phyloP scores from a whole-genome alignment of 2,113 vertebrate species.

The Oncorhynchus kisutch region DNA sequence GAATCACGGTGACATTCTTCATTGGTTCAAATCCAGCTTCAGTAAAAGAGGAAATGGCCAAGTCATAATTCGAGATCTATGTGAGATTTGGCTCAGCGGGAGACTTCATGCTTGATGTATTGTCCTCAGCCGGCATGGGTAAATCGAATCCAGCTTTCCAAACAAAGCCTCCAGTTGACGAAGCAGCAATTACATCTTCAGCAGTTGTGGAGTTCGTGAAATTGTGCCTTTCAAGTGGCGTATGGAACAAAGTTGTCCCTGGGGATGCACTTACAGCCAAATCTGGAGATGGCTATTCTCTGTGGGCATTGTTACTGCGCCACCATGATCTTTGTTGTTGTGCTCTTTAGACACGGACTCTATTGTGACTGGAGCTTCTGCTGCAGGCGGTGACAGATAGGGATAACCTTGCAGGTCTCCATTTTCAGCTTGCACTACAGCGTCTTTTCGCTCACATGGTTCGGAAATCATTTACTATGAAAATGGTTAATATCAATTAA shows the following conservation, averaged over 20 bases:
- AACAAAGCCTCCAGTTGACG: slow-evolving; percentile 11
- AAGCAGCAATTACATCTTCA: neutral
- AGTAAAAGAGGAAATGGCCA: slow-evolving; percentile 28
- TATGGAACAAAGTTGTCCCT: slow-evolving; percentile 38
- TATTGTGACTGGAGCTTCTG: slow-evolving; percentile 42
- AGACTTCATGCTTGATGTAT: slow-evolving; percentile 19
- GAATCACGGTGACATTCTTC: slow-evolving; percentile 47
- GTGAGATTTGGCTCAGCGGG: slow-evolving; percentile 27
- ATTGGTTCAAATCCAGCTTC: slow-evolving; percentile 35
- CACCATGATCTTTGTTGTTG: slow-evolving; percentile 26
- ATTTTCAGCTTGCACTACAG: slow-evolving; percentile 38
- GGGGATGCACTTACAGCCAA: slow-evolving; percentile 3
- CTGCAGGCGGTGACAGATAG: slow-evolving; percentile 18
- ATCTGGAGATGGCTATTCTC: slow-evolving; percentile 31
- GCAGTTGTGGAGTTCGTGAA: slow-evolving; percentile 1
- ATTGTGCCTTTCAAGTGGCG: slow-evolving; percentile 19
- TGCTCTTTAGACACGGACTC: slow-evolving; percentile 37
- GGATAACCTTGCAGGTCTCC: slow-evolving; percentile 44
- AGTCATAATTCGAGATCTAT: slow-evolving; percentile 48
- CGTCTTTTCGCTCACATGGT: neutral
- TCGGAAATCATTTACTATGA: neutral
- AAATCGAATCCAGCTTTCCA: slow-evolving; percentile 24
- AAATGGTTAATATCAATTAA: neutral
- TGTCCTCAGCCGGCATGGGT: slow-evolving; percentile 11
- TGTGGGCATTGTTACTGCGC: slow-evolving; percentile 33